Conservation (phyloP, 2,113 vertebrate genomes). For the Acrocephalus arundinaceus region DNA sequence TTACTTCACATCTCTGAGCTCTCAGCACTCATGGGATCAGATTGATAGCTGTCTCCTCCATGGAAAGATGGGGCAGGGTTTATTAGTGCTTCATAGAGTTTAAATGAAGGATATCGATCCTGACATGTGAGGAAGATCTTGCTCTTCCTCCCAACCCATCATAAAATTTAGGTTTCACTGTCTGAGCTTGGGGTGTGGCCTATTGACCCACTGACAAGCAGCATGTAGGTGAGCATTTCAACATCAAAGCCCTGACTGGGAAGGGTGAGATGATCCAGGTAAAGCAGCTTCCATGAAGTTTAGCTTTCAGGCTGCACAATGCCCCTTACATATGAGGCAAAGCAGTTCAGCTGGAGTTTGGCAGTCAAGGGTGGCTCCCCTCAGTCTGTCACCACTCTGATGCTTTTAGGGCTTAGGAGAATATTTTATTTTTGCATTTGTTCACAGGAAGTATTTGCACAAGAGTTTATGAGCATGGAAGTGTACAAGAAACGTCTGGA, state of each 20-base stretch:
- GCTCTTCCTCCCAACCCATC: not conserved
- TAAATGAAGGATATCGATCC: not conserved
- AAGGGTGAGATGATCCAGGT: not conserved
- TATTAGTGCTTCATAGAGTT: not conserved
- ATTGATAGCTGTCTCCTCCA: not conserved
- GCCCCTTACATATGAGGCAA: rapidly evolving
- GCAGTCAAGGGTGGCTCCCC: not conserved
- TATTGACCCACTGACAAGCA: not conserved
- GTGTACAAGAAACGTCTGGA: not conserved
- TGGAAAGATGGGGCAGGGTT: not conserved
- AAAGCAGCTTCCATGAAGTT: not conserved
- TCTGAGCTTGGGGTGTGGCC: not conserved
- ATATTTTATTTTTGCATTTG: not conserved
- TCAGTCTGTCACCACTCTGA: not conserved
- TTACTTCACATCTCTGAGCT: not conserved
- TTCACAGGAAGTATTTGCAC: not conserved
- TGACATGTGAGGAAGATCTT: not conserved
- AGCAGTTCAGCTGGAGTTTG: not conserved
- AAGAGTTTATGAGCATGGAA: not conserved
- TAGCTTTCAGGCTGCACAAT: not conserved
- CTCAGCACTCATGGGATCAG: not conserved
- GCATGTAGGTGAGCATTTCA: not conserved
- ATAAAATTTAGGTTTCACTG: not conserved
- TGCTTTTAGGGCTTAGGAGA: not conserved
- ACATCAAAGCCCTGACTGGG: not conserved